Evolutionary conservation across 1,140 invertebrate species (phyloP), one percentile per base, ranked within the genome.

Genomic region (Microplitis mediator): DNA sequence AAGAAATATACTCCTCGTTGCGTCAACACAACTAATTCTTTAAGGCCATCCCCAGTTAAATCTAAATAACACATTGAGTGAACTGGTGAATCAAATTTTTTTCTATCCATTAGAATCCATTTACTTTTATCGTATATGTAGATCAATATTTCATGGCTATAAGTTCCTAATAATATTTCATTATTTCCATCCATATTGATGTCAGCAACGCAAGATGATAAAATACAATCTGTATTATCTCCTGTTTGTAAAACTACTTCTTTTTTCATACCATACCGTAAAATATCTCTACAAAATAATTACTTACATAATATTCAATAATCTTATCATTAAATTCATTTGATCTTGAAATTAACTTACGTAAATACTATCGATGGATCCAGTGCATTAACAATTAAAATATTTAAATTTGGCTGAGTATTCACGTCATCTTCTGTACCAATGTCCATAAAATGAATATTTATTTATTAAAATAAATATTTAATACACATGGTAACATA

Each of bases 141-240:
- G 3, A 90, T 86, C 35, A 93, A 79, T 36, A 93, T 80, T 81
- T 91, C 89, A 77, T 91, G 88, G 62, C 86, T 87, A 86, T 92
- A 94, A 6, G 91, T 94, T 72, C 93, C 93, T 52, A 94, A 78
- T 8, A 94, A 75, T 73, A 95, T 91, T 86, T 94, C 93, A 81
- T 91, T 90, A 58, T 86, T 76, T 0, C 92, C 91, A 86, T 94
- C 92, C 89, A 93, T 91, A 83, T 94, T 91, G 67, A 94, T 86
- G 80, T 94, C 93, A 2, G 89, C 89, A 36, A 92, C 86, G 77
- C 89, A 90, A 31, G 88, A 88, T 77, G 91, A 90, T 13, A 91
- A 82, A 39, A 90, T 84, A 71, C 88, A 87, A 84, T 92, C 91
- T 71, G 86, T 89, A 3, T 81, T 84, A 75, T 91, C 89, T 77